Evolutionary conservation across 2,113 vertebrate species (phyloP).

Genomic region (Takifugu flavidus): DNA sequence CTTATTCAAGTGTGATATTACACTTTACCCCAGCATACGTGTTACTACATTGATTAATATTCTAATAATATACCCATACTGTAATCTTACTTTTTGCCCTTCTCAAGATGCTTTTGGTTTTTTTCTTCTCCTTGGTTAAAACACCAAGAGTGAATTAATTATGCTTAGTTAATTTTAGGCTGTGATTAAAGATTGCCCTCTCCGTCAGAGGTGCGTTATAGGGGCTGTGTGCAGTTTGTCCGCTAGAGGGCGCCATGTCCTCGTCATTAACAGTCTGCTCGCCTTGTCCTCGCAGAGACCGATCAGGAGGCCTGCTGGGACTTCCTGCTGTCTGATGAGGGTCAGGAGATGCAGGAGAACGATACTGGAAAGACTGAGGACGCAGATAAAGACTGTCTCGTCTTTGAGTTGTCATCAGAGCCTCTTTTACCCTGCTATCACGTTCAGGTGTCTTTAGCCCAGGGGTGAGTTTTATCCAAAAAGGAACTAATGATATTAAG

Average conservation of each 20-base stretch:
- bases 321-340: slow-evolving; percentile 85
- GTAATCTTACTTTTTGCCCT: no score
- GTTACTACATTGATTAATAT: no score
- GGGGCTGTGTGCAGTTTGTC: slow-evolving; percentile 5
- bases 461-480: slow-evolving; percentile 81
- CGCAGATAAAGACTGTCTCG: slow-evolving; percentile 80
- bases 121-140: no score
- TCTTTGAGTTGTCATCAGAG: slow-evolving; percentile 95
- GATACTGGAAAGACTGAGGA: slow-evolving; percentile 78
- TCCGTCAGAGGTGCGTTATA: not conserved
- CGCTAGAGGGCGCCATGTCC: slow-evolving; percentile 58
- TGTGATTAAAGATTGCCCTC: no score
- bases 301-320: slow-evolving; percentile 87
- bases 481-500: no score
- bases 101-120: no score
- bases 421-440: slow-evolving; percentile 93
- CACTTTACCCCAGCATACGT: no score
- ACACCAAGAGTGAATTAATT: no score
- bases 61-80: no score
- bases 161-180: no score
- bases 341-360: slow-evolving; percentile 78
- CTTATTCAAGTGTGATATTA: no score
- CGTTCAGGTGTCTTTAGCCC: slow-evolving; percentile 90
- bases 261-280: slow-evolving; percentile 23
- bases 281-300: slow-evolving; percentile 75